A percentile compares a stretch with the other conserved stretches of the same genome.
Evolutionary conservation across 1,140 invertebrate genomes (phyloP).

Genomic region (Magallana ariakensis): DNA sequence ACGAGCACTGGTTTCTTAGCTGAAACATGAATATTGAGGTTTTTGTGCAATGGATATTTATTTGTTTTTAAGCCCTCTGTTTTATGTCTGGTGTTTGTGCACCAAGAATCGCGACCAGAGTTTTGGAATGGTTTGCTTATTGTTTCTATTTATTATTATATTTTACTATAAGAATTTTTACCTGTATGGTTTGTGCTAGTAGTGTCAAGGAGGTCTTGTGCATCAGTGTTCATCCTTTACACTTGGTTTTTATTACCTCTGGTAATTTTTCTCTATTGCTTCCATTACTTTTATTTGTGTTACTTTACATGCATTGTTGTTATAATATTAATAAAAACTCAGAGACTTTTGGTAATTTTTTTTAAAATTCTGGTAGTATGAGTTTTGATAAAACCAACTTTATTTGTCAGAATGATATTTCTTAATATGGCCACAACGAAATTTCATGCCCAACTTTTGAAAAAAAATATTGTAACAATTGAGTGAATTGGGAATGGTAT

Average conservation of each 20-base stretch:
- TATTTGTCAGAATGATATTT: too few species aligned
- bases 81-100: not conserved
- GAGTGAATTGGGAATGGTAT: too few species aligned
- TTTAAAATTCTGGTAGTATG: too few species aligned
- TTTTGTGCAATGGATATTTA: constrained; percentile 36
- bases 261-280: too few species aligned
- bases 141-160: constrained; percentile 10
- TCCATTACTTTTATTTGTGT: too few species aligned
- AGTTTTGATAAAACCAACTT: too few species aligned
- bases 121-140: constrained; percentile 8
- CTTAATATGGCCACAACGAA: too few species aligned
- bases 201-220: not conserved
- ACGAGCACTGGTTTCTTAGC: constrained; percentile 1
- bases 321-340: too few species aligned
- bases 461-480: too few species aligned
- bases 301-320: too few species aligned
- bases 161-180: not conserved
- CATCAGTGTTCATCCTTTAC: not conserved
- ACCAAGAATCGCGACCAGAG: not conserved
- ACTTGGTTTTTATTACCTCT: not conserved
- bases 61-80: not conserved
- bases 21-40: not conserved
- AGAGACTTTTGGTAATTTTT: too few species aligned
- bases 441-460: too few species aligned
- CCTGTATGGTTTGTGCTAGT: constrained; percentile 15